phyloP scores from a whole-genome alignment of 2,113 vertebrate species.

The Sclerurus mexicanus region DNA sequence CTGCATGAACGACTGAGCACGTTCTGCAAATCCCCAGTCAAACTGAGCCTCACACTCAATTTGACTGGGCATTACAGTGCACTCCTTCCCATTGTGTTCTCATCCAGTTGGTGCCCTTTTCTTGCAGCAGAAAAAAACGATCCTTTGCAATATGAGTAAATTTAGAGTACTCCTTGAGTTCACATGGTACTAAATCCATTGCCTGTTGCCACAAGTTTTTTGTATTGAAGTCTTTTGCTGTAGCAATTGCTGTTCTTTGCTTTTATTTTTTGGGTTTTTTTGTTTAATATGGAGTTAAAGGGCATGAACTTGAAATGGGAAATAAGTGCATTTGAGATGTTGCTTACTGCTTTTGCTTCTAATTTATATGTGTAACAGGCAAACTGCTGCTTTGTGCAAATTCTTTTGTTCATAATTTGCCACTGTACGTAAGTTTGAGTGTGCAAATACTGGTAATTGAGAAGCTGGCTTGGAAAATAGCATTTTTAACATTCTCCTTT shows the following conservation, averaged over 20 bases:
- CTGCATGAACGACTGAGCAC: background rate
- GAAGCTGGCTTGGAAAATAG: background rate
- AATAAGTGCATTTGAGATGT: background rate
- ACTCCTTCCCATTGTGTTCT: background rate
- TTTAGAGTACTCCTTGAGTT: background rate
- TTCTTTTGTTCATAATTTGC: background rate
- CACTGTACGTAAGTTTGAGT: background rate
- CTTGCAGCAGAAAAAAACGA: background rate
- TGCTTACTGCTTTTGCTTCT: background rate
- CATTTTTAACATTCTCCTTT: background rate
- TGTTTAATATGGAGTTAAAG: background rate
- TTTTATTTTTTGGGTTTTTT: background rate
- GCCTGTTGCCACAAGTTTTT: background rate
- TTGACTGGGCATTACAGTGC: background rate
- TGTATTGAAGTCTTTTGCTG: background rate
- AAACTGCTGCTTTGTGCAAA: background rate
- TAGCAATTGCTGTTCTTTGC: background rate
- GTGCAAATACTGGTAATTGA: background rate
- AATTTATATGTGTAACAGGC: background rate
- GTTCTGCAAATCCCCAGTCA: background rate
- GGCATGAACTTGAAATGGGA: background rate
- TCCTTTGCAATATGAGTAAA: background rate
- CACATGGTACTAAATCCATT: background rate
- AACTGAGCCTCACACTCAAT: fast-evolving
- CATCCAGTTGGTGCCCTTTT: background rate